Base-by-base conservation (phyloP, 1,140 invertebrate species). In the Pogonognathellus flavescens region DNA sequence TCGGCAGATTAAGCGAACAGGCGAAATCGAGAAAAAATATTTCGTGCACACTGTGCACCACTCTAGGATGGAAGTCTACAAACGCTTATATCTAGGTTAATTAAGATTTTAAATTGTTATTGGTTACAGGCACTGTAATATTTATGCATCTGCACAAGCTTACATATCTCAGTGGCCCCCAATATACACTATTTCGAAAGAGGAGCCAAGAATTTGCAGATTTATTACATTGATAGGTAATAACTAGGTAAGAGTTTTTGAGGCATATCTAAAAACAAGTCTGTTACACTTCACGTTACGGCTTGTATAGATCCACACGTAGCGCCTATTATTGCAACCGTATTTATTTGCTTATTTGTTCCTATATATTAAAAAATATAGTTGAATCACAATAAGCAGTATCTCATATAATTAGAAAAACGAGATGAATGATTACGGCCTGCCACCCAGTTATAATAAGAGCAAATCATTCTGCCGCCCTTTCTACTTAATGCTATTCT, bases 391-490 rank as follows among this genome's bases (percentile, higher is more conserved):
- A 66, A 25, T 66, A 41, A 3, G 31, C 2, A 41, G 62, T 66
- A 66, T 66, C 62, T 66, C 62, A 66, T 66, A 66, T 66, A 66
- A 66, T 66, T 66, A 66, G 62, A 20, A 66, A 66, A 66, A 66
- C 22, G 62, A 66, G 22, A 66, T 66, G 62, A 66, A 20, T 31
- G 62, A 66, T 66, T 25, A 25, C 62, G 62, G 62, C 62, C 62
- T 66, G 25, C 20, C 62, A 66, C 62, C 62, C 62, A 66, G 62
- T 66, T 66, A 25, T 66, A 66, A 66, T 66, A 66, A 66, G 62
- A 66, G 62, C 62, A 66, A 66, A 66, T 66, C 22, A 25, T 25
- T 66, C 14, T 20, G 4, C 59, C 22, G 59, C 18, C 59, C n/a
- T 66, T 20, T 66, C 62, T 20, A 41, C 1, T 41, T 41, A 41